Evolutionary conservation across 2,888 invertebrate genomes (phyloP).

Genomic region (Agrotis clavis): DNA sequence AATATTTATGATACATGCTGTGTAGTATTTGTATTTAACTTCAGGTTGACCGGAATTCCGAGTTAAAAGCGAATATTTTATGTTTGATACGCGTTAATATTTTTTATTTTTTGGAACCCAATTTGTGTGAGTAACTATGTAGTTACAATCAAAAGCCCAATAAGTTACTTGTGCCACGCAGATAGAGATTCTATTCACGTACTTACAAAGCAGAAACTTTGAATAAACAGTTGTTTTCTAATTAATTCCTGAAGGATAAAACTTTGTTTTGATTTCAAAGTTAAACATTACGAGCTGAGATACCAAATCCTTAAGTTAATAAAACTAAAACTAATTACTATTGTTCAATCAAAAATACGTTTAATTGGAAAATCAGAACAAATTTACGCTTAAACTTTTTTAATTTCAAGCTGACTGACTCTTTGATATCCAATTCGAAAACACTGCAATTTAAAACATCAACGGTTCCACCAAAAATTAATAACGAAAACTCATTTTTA

Average conservation of each 20-base stretch:
- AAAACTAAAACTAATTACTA: conserved; percentile 9
- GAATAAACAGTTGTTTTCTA: background rate
- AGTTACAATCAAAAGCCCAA: background rate
- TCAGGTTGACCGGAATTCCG: background rate
- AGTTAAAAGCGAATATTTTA: background rate
- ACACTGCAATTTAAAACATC: conserved; percentile 18
- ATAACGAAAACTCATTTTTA: conserved; percentile 23
- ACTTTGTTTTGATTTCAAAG: background rate
- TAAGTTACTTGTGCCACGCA: background rate
- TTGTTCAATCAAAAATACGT: conserved; percentile 12
- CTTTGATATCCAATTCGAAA: conserved; percentile 20
- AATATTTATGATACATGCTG: background rate
- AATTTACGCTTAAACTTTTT: conserved; percentile 33
- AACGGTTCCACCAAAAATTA: conserved; percentile 6
- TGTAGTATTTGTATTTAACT: background rate
- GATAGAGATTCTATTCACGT: no score
- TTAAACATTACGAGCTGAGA: background rate
- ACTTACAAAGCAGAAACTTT: background rate
- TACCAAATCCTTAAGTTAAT: background rate
- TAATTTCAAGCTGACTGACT: conserved; percentile 31
- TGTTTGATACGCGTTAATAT: background rate
- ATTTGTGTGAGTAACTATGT: background rate
- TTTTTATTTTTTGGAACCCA: no score
- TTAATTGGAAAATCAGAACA: background rate
- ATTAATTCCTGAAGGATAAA: background rate